Evolutionary conservation across 2,113 vertebrate genomes (phyloP).

Genomic region (Pelvicachromis taeniatus): DNA sequence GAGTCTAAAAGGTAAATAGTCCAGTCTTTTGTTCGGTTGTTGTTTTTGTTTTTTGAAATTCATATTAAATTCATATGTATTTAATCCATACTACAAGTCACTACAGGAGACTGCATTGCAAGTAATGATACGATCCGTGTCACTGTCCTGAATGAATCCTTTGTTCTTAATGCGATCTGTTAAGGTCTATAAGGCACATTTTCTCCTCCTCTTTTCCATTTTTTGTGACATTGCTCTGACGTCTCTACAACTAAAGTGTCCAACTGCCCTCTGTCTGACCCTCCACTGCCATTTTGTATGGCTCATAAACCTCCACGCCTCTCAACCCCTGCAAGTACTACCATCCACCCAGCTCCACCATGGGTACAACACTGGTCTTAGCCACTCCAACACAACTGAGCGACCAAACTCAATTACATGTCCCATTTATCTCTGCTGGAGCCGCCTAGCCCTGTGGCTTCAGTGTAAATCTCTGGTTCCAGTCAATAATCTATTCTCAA

Average conservation of each 20-base stretch:
- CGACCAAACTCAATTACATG: conserved; percentile 75
- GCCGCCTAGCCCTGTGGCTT: conserved; percentile 62
- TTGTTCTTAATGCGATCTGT: conserved; percentile 38
- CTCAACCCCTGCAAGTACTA: conserved; percentile 19
- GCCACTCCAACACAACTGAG: conserved; percentile 63
- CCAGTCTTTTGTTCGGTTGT: not conserved
- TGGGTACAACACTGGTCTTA: conserved; percentile 35
- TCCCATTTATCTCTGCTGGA: conserved; percentile 68
- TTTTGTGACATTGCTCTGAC: conserved; percentile 46
- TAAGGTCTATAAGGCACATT: conserved; percentile 42
- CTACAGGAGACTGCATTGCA: conserved; percentile 2
- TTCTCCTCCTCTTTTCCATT: conserved; percentile 24
- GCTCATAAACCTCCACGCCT: conserved; percentile 60
- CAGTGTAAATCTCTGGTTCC: conserved; percentile 72
- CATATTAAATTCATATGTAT: not conserved
- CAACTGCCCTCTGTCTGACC: conserved; percentile 64
- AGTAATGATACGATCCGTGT: conserved; percentile 17
- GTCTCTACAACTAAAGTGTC: conserved; percentile 50
- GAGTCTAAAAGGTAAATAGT: not conserved
- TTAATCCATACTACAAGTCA: not conserved
- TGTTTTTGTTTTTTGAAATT: not conserved
- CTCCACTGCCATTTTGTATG: conserved; percentile 50
- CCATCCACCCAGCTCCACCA: conserved; percentile 34
- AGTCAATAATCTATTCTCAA: conserved; percentile 76
- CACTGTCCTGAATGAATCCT: conserved; percentile 45